These are phyloP conservation scores for Theonella swinhoei DNA, from an alignment of 37 sponge, comb jelly and placozoan genomes.

Conservation along the genomic window DNA sequence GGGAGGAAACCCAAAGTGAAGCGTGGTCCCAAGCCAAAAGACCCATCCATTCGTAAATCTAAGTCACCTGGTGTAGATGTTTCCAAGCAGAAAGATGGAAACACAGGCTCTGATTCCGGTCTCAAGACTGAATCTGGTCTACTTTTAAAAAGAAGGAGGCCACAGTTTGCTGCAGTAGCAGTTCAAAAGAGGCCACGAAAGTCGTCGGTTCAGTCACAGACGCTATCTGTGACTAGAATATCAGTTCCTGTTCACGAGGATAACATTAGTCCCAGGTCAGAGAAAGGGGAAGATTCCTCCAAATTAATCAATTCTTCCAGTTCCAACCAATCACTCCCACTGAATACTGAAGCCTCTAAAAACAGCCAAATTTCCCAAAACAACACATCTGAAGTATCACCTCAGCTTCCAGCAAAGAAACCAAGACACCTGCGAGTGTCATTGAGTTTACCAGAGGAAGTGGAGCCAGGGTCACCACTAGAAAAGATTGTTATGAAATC, in stretches of 20 bases:
- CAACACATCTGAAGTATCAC: not conserved
- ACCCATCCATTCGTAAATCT: not conserved
- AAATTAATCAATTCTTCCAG: too few relatives aligned
- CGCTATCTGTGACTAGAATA: constrained; percentile 43
- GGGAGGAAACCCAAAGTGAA: not conserved
- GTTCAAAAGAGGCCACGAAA: constrained; percentile 12
- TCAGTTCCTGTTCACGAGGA: not conserved
- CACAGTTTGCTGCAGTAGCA: not conserved
- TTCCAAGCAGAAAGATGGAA: not conserved
- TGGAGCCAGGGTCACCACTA: constrained; percentile 20
- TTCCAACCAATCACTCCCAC: not conserved
- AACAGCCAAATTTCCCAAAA: not conserved
- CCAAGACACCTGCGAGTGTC: constrained; percentile 49
- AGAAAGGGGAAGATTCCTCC: not conserved
- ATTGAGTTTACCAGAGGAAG: constrained; percentile 43
- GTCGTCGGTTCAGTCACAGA: constrained; percentile 42
- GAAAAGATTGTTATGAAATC: not conserved
- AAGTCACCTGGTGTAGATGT: not conserved
- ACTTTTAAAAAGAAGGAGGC: not conserved
- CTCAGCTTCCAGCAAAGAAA: constrained; percentile 2
- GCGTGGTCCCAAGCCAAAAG: not conserved
- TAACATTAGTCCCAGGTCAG: not conserved
- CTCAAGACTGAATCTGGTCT: not conserved
- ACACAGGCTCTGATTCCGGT: not conserved
- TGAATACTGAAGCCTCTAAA: too few relatives aligned